Percentiles rank a stretch among this genome's conserved stretches.
Conservation (phyloP, 2,797 vertebrate species). For the Pagetopsis macropterus region DNA sequence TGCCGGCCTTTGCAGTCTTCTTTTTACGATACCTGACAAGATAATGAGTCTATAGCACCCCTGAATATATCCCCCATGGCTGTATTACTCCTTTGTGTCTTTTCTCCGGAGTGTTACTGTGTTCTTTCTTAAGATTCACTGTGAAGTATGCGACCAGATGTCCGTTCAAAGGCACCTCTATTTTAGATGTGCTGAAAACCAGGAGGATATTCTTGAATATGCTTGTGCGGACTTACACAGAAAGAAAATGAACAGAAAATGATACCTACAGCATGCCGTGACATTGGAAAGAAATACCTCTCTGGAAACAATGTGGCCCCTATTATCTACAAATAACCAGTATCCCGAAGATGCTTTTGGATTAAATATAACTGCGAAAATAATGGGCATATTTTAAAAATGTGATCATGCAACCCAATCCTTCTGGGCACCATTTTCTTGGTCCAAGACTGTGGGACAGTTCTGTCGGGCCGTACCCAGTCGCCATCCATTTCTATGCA, state of each 20-base stretch:
- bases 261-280: slow-evolving; percentile 55
- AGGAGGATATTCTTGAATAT: slow-evolving; percentile 53
- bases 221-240: slow-evolving; percentile 19
- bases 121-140: slow-evolving; percentile 48
- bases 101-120: slow-evolving; percentile 42
- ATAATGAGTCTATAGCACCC: slow-evolving; percentile 75
- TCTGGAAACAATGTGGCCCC: slow-evolving; percentile 55
- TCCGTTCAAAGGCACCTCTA: slow-evolving; percentile 57
- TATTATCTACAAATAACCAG: slow-evolving; percentile 68
- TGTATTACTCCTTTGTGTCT: slow-evolving; percentile 54
- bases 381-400: slow-evolving; percentile 80
- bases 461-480: slow-evolving; percentile 68
- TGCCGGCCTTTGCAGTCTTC: slow-evolving; percentile 59
- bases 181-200: slow-evolving; percentile 52
- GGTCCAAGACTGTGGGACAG: slow-evolving; percentile 73
- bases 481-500: slow-evolving; percentile 74
- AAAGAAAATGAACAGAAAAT: slow-evolving; percentile 46
- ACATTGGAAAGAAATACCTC: slow-evolving; percentile 51
- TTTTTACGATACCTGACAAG: slow-evolving; percentile 75
- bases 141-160: slow-evolving; percentile 43
- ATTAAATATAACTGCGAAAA: slow-evolving; percentile 77
- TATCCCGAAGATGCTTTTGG: slow-evolving; percentile 66
- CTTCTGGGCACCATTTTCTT: slow-evolving; percentile 72
- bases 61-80: slow-evolving; percentile 62
- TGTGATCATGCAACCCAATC: slow-evolving; percentile 76